Evolutionary conservation across 2,113 vertebrate genomes (phyloP).

Genomic region (Cyrtonyx montezumae): DNA sequence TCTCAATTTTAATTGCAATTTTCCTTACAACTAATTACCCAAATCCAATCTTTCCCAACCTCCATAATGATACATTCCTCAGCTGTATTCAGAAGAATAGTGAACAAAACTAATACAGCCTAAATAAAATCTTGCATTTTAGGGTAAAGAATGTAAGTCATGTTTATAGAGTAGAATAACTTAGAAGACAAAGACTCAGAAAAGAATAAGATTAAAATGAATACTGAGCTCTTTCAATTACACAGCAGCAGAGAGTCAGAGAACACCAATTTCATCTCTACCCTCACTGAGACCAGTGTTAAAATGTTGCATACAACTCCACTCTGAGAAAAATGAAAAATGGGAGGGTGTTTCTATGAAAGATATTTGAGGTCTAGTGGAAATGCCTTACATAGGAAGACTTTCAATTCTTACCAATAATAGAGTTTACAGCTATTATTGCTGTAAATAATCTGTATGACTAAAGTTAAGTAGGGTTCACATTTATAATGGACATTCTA

Average conservation of each 20-base stretch:
- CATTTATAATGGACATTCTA: not conserved
- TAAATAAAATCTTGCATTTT: not conserved
- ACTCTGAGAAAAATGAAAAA: not conserved
- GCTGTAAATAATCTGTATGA: not conserved
- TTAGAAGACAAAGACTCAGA: not conserved
- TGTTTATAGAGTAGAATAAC: not conserved
- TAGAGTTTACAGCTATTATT: not conserved
- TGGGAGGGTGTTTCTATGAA: not conserved
- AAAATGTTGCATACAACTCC: not conserved
- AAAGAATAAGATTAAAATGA: not conserved
- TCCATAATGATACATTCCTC: not conserved
- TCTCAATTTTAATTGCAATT: not conserved
- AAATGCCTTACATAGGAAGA: not conserved
- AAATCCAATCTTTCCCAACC: not conserved
- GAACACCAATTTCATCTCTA: not conserved
- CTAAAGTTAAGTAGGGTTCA: not conserved
- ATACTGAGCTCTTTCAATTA: not conserved
- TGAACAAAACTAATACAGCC: not conserved
- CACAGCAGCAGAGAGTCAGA: not conserved
- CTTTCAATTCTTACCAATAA: not conserved
- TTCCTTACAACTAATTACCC: not conserved
- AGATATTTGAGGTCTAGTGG: not conserved
- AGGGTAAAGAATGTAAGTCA: not conserved
- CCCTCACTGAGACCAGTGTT: not conserved
- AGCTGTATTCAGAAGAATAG: not conserved